Percentiles rank a stretch among this genome's conserved stretches.
These are phyloP conservation scores for Rostratula benghalensis DNA, from an alignment of 2,113 vertebrate species.

Conservation along the genomic window DNA sequence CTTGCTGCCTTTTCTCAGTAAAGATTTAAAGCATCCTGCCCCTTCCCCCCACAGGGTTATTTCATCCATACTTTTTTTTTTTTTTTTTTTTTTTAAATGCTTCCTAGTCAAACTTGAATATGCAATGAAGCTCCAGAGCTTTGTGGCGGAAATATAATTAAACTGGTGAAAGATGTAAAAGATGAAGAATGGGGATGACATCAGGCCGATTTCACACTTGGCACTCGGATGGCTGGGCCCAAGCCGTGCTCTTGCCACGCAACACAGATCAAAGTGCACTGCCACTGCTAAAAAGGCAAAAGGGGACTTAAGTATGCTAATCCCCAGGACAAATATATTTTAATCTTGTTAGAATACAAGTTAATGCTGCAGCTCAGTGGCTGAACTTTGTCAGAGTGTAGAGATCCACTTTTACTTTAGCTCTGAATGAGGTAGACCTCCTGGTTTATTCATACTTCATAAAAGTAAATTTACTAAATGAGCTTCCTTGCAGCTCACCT, in stretches of 20 bases:
- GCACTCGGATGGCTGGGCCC: conserved; percentile 93
- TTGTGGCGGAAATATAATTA: conserved; percentile 98
- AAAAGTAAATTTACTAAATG: conserved; percentile 73
- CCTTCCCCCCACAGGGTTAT: conserved; percentile 85
- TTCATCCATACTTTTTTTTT: conserved; percentile 81
- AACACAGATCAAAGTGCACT: conserved; percentile 98
- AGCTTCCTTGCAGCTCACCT: conserved; percentile 51
- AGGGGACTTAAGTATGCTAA: conserved; percentile 98
- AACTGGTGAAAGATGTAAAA: conserved; percentile 96
- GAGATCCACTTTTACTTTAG: conserved; percentile 90
- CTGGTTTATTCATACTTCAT: conserved; percentile 76
- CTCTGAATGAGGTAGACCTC: conserved; percentile 81
- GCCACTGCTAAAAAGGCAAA: conserved; percentile 89
- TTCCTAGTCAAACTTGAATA: conserved; percentile 98
- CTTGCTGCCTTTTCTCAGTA: conserved; percentile 17
- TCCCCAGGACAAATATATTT: conserved; percentile 99
- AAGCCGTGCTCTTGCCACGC: conserved; percentile 92
- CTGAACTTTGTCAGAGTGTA: conserved; percentile 92
- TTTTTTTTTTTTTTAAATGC: conserved; percentile 81
- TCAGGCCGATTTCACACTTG: conserved; percentile 99
- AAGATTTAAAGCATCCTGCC: conserved; percentile 65
- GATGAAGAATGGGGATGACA: conserved; percentile 97
- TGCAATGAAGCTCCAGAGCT: conserved; percentile 88
- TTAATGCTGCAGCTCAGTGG: conserved; percentile 96
- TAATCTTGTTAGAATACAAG: conserved; percentile 99